Base-by-base conservation (phyloP, 2,797 vertebrate species). In the Chromobotia macracanthus region DNA sequence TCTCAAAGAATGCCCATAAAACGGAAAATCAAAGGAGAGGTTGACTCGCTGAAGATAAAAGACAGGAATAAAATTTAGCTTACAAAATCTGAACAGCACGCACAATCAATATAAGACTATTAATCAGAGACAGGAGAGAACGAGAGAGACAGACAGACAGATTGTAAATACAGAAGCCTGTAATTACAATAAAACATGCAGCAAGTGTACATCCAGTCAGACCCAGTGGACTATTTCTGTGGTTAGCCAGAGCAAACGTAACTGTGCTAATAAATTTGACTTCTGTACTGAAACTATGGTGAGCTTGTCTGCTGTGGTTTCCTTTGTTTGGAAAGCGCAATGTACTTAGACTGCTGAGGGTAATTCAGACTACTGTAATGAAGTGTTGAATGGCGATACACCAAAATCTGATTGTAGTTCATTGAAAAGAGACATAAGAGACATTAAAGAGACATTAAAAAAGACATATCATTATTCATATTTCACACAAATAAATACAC, bases 11-110 rank as follows among this genome's bases (percentile, higher is more conserved):
- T 99, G 97, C 80, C 98, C 98, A 73, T 99, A 99, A 94, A 99
- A 99, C 87, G 97, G 97, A 92, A 99, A 99, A 95, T 99, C 96
- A 86, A 99, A 99, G 88, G 98, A 99, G 87, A 99, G 92, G 92
- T 99, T 99, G 90, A 99, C 98, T 93, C 98, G 96, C 98, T 99
- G 95, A 88, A 93, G 92, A 77, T 70, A 89, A 91, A 64, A 89
- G 3, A 71, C 5, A 58, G 55, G 4, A 56, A n/a, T n/a, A 44
- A 70, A n/a, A n/a, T n/a, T 51, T 63, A 77, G 56, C 25, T 82
- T 28, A 44, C 18, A 69, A 18, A n/a, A 46, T 66, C 25, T 67
- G 53, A 71, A 67, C 51, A 61, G 18, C 18, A 31, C 76, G 9
- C 53, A 84, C 56, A 77, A 67, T 56, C 35, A 64, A 60, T 64